These are phyloP conservation scores for Hydrocynus forskahlii DNA, from an alignment of 2,797 vertebrate species.

Conservation along the genomic window DNA sequence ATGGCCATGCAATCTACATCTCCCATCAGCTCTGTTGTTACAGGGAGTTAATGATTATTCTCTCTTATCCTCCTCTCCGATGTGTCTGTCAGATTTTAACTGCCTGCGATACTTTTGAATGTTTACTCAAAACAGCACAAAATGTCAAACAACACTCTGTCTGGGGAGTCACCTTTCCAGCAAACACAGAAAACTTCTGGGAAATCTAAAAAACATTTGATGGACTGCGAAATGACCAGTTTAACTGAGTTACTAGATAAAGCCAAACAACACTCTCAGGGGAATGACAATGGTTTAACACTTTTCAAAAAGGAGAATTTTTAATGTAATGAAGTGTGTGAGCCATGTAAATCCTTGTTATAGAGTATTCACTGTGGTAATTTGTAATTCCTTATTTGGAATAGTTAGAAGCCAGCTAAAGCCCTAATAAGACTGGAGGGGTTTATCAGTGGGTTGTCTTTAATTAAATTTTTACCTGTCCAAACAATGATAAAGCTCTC, in stretches of 20 bases:
- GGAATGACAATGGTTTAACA: no score
- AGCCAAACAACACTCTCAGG: conserved; percentile 1
- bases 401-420: no score
- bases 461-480: no score
- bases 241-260: conserved; percentile 30
- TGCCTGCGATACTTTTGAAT: conserved; percentile 1
- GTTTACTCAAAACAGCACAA: neutral
- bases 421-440: no score
- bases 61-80: conserved; percentile 37
- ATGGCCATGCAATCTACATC: neutral
- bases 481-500: no score
- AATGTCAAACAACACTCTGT: neutral
- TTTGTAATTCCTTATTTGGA: no score
- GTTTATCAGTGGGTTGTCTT: no score
- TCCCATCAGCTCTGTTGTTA: conserved; percentile 45
- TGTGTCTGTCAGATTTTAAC: conserved; percentile 28
- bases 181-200: conserved; percentile 16
- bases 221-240: neutral
- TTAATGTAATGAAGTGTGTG: conserved; percentile 7
- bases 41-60: conserved; percentile 65
- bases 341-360: neutral
- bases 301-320: neutral
- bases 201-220: conserved; percentile 11
- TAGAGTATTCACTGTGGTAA: neutral
- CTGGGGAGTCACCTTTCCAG: neutral